These are phyloP conservation scores for Lithobius niger DNA, from an alignment of 1,140 invertebrate genomes.

Conservation along the genomic window DNA sequence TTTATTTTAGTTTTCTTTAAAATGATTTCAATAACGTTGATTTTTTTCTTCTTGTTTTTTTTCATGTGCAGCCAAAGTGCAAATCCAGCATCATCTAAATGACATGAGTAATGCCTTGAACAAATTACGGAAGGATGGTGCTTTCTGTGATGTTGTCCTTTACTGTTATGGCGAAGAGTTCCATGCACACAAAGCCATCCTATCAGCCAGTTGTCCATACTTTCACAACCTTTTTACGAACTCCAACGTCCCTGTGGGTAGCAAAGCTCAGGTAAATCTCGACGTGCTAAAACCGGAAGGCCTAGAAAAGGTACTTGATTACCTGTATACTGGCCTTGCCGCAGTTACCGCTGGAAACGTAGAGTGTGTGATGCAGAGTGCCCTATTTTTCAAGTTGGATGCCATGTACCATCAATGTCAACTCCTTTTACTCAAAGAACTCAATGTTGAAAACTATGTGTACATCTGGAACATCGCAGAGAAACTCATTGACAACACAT, in stretches of 20 bases:
- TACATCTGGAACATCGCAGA: neutral
- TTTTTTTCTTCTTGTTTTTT: neutral
- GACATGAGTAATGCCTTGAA: too few species aligned
- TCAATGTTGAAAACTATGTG: neutral
- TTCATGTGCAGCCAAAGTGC: neutral
- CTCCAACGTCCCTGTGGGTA: too few species aligned
- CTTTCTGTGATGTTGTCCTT: neutral
- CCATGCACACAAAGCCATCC: neutral
- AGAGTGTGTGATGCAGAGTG: neutral
- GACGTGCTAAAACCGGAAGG: neutral
- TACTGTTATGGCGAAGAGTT: neutral
- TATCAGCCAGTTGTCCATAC: neutral
- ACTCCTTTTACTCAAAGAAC: neutral
- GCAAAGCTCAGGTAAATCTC: neutral
- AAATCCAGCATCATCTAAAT: neutral
- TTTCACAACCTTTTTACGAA: neutral
- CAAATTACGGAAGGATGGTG: neutral
- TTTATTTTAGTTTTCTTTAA: neutral
- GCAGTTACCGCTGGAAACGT: neutral
- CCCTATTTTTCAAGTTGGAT: neutral
- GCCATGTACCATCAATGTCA: neutral
- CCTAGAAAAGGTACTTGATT: neutral
- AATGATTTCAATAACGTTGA: too few species aligned
- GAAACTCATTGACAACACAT: neutral
- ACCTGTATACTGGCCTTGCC: neutral